phyloP scores from a whole-genome alignment of 2,797 vertebrate genomes.

The Sebastes variabilis region DNA sequence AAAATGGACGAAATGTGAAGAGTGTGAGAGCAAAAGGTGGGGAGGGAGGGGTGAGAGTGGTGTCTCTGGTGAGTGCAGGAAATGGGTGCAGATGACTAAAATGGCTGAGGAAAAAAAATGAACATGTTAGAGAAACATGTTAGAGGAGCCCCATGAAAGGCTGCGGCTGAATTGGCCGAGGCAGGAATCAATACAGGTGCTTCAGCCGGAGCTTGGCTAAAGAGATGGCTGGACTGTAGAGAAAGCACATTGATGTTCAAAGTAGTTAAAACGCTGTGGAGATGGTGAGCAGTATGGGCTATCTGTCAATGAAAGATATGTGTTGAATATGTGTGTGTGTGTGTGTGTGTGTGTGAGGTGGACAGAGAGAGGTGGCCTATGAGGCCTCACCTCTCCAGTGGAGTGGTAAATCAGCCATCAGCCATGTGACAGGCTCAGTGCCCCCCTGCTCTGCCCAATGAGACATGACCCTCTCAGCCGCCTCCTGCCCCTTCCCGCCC shows the following conservation, averaged over 20 bases:
- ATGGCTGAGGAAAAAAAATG: slow-evolving; percentile 35
- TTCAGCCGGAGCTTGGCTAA: slow-evolving; percentile 44
- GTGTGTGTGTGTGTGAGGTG: slow-evolving; percentile 16
- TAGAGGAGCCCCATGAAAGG: slow-evolving; percentile 54
- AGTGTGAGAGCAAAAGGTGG: slow-evolving; percentile 44
- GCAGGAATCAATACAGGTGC: slow-evolving; percentile 62
- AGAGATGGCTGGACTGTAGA: slow-evolving; percentile 36
- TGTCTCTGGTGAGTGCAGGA: slow-evolving; percentile 54
- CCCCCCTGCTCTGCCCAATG: slow-evolving; percentile 76
- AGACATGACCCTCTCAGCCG: slow-evolving; percentile 77
- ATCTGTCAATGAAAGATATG: slow-evolving; percentile 49
- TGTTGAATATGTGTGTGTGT: not conserved
- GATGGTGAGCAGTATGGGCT: slow-evolving; percentile 29
- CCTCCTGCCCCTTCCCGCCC: slow-evolving; percentile 53
- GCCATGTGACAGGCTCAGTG: slow-evolving; percentile 81
- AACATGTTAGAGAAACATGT: slow-evolving; percentile 32
- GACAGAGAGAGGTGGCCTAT: slow-evolving; percentile 60
- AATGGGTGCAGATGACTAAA: slow-evolving; percentile 65
- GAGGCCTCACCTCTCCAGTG: slow-evolving; percentile 78
- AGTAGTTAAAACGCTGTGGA: slow-evolving; percentile 44
- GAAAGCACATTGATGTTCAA: slow-evolving; percentile 51
- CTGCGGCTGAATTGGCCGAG: slow-evolving; percentile 45
- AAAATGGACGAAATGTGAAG: slow-evolving; percentile 64
- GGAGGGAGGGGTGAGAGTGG: slow-evolving; percentile 4
- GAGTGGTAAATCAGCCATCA: slow-evolving; percentile 87